Evolutionary conservation across 2,888 invertebrate species (phyloP), one percentile per base, ranked within the genome.

Genomic region (Leptogaster cylindrica): DNA sequence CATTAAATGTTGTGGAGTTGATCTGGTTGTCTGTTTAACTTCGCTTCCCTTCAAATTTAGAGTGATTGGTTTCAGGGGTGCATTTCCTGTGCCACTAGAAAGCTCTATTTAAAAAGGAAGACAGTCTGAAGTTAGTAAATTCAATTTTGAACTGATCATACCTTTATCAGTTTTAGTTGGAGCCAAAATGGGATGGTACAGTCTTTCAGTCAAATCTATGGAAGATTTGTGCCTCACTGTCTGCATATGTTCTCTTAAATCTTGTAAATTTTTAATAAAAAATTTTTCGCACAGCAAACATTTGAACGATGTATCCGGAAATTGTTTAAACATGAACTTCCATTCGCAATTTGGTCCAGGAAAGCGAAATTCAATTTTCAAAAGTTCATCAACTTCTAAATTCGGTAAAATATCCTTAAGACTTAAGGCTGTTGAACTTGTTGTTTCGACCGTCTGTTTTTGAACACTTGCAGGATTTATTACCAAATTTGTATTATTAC

Each of bases 351-450:
- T 55, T 18, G 28, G n/a, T 4, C 44, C 41, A 23, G 33, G 3
- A 10, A 39, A 65, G 2, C 66, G 63, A 39, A 63, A 69, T 31
- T 69, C 66, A 10, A 69, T 64, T 39, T 66, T 66, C 20, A 64
- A 14, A 14, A 69, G 16, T 4, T 69, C 69, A 10, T 25, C 25
- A 2, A 66, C 25, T 23, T 50, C 41, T 1, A 69, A 39, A 16
- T 23, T 23, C 27, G 36, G 25, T 39, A 65, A 27, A 3, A 65
- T 12, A 6, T 50, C 39, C 25, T 16, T 65, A 10, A 65, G 39
- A 65, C 39, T 50, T n/a, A n/a, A n/a, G n/a, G n/a, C n/a, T 25
- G 50, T 65, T 16, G 36, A 33, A 14, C 31, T 51, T 4, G 25
- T 50, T 10, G 27, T 23, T 5, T 12, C 6, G 25, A 25, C 48